phyloP scores from a whole-genome alignment of 2,888 invertebrate species.

The Adelphocoris suturalis region DNA sequence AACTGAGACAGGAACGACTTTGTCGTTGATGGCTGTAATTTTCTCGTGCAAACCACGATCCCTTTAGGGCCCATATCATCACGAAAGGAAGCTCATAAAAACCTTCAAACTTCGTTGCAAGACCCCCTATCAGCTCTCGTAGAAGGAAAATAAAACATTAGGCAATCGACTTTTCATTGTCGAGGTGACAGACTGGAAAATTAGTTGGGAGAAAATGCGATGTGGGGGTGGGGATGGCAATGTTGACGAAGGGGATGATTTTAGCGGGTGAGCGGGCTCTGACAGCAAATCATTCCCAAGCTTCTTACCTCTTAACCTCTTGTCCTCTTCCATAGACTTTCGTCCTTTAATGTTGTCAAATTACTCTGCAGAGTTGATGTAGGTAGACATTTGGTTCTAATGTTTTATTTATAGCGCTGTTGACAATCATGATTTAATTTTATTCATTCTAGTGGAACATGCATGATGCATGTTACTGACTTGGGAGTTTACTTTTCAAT shows the following conservation, averaged over 20 bases:
- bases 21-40: constrained; percentile 33
- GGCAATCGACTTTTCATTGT: constrained; percentile 67
- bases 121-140: background rate
- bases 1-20: background rate
- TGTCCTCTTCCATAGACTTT: constrained; percentile 11
- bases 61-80: constrained; percentile 32
- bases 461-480: no score
- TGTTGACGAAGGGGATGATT: constrained; percentile 46
- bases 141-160: constrained; percentile 63
- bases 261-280: constrained; percentile 27
- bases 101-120: background rate
- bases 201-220: constrained; percentile 65
- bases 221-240: constrained; percentile 7
- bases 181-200: constrained; percentile 70
- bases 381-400: no score
- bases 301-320: constrained; percentile 29
- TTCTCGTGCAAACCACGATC: constrained; percentile 32
- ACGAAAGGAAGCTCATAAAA: constrained; percentile 24
- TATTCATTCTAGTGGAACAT: no score
- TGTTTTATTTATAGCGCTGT: no score
- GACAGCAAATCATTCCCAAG: constrained; percentile 63
- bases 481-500: no score
- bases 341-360: background rate
- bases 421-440: no score
- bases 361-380: no score